Percentiles rank a stretch among this genome's conserved stretches.
These are phyloP conservation scores for Saxidomus purpurata DNA, from an alignment of 1,140 invertebrate genomes.

Conservation along the genomic window DNA sequence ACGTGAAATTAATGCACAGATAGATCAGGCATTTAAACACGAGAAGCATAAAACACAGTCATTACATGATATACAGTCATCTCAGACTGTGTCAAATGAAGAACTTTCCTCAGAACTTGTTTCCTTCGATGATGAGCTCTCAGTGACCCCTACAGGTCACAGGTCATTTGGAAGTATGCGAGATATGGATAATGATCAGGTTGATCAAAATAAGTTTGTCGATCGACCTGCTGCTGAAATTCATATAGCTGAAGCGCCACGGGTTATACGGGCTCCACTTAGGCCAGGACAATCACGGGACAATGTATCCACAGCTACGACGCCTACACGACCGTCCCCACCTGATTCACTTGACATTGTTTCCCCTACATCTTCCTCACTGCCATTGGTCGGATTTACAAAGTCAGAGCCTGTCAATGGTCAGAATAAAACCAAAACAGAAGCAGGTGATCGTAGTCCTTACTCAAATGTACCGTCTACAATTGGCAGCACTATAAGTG, in stretches of 20 bases:
- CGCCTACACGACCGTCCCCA: constrained; percentile 53
- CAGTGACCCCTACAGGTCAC: constrained; percentile 62
- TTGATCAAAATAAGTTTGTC: constrained; percentile 64
- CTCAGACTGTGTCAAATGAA: constrained; percentile 50
- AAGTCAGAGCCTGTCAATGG: constrained; percentile 23
- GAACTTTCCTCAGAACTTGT: constrained; percentile 39
- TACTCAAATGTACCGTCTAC: constrained; percentile 48
- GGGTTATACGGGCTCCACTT: constrained; percentile 70
- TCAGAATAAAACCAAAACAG: not conserved
- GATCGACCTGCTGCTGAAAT: constrained; percentile 73
- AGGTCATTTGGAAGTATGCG: constrained; percentile 68
- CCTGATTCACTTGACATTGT: constrained; percentile 57
- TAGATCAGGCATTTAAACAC: constrained; percentile 80
- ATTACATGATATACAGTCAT: constrained; percentile 59
- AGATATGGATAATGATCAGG: constrained; percentile 32
- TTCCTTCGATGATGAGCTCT: constrained; percentile 59
- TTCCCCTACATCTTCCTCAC: constrained; percentile 20
- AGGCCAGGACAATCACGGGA: constrained; percentile 25
- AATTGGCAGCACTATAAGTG: constrained; percentile 50
- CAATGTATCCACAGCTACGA: not conserved
- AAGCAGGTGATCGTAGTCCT: not conserved
- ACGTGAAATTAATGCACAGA: constrained; percentile 81
- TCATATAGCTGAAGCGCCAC: constrained; percentile 73
- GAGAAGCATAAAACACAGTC: constrained; percentile 68
- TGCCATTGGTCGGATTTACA: not conserved